A percentile compares a stretch with the other conserved stretches of the same genome.
Conservation (phyloP, 2,888 invertebrate species). For the Stictocephala bisonia region DNA sequence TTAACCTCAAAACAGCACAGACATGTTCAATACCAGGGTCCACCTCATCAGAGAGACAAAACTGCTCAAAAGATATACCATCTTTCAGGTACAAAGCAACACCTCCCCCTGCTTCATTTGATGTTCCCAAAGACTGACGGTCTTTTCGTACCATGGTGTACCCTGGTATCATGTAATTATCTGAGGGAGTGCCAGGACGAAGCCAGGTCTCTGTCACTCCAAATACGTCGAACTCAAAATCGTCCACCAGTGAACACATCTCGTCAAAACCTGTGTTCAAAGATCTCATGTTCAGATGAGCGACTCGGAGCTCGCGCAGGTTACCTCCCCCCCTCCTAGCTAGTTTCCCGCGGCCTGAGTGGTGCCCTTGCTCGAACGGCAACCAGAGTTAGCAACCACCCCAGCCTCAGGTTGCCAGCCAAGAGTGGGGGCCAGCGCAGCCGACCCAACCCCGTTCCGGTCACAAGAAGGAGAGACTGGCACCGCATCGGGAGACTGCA, state of each 20-base stretch:
- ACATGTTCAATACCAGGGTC: too few species aligned
- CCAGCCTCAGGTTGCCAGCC: not conserved
- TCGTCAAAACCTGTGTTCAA: slow-evolving; percentile 13
- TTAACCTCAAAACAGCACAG: too few species aligned
- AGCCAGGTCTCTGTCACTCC: not conserved
- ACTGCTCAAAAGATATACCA: too few species aligned
- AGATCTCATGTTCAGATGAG: not conserved
- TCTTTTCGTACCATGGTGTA: too few species aligned
- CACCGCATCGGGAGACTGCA: not conserved
- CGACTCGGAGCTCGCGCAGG: not conserved
- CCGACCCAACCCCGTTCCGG: not conserved
- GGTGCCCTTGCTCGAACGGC: too few species aligned
- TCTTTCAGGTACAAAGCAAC: too few species aligned
- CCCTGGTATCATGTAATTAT: too few species aligned
- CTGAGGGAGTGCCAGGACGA: too few species aligned
- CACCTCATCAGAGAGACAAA: too few species aligned
- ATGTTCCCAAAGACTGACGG: too few species aligned
- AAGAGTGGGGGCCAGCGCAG: not conserved
- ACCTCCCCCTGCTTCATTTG: too few species aligned
- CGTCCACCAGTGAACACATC: slow-evolving; percentile 6
- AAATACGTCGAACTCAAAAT: slow-evolving; percentile 8
- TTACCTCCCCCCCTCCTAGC: not conserved
- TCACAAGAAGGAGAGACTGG: not conserved
- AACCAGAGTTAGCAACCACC: not conserved
- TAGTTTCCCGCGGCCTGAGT: slow-evolving; percentile 1